Base-by-base conservation (phyloP, 2,888 invertebrate genomes). In the Blera fallax region DNA sequence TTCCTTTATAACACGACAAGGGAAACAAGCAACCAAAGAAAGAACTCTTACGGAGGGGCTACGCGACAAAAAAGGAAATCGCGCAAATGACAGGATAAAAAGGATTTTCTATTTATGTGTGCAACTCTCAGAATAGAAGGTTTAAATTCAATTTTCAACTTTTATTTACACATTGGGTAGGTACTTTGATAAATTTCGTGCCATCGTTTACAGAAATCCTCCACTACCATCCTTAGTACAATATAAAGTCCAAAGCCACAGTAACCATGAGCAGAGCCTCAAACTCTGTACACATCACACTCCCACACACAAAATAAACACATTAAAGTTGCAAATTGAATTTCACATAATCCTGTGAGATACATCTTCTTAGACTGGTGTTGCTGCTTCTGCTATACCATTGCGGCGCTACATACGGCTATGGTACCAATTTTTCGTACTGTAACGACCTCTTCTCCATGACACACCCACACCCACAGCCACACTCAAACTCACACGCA, bases 121-220 rank as follows among this genome's bases (percentile, higher is more conserved):
- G 80, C 72, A 74, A 67, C 70, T 79, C 80, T 73, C 64, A 76
- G 60, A 87, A 87, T 83, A 83, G 83, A 80, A 84, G 87, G 83
- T 87, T 87, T 87, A 87, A 87, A 87, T 87, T 87, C 87, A 83
- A 87, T 87, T 87, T 87, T 56, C 76, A 87, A 83, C 87, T 87
- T 87, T 87, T 87, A 87, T 87, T 87, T 87, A 87, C 87, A 84
- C 87, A 87, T 87, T 78, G 82, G 77, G 80, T 78, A 87, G 87
- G 81, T 82, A 77, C 81, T 81, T 87, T 87, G 87, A 87, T 82
- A 87, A 87, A 87, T 87, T 87, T 80, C 60, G 62, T 78, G 77
- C 82, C 87, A 87, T 87, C 87, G 78, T 82, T 82, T 85, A 85
- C 85, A 67, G 85, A 85, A 85, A 85, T 85, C 81, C 81, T 85